Evolutionary conservation across 2,113 vertebrate genomes (phyloP), one percentile per base, ranked within the genome.

Genomic region (Vulpes ferrilata): DNA sequence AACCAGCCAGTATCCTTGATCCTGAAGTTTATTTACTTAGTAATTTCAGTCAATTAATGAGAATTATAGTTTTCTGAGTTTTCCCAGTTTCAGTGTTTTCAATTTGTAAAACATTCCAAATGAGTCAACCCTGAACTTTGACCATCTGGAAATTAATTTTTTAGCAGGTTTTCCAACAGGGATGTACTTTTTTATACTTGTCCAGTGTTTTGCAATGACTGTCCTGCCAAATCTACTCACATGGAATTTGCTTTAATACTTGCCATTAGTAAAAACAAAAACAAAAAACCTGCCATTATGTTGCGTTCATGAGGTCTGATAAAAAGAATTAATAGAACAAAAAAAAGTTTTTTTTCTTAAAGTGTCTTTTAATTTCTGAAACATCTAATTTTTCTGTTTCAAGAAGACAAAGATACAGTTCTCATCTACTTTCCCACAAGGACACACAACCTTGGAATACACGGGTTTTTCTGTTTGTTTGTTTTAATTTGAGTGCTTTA

Each of bases 131-230:
- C 84, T 92, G 59, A 96, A 89, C 65, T 93, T 84, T 93, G 85
- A 73, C 65, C 92, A 93, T 94, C 80, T 96, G 76, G 87, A 97
- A 97, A 95, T 93, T 74, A 91, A 65, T 62, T 65, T 93, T 96
- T 96, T 57, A 94, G 60, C 53, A 90, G 62, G 60, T 90, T 96
- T 90, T 94, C 91, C 64, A 95, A 87, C 32, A 12, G 8, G 81
- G 35, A 13, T 88, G 6, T 92, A 88, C 86, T 88, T 94, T 48
- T 92, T 96, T 64, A 67, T 84, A 87, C 13, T 95, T 84, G 51
- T 79, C 85, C 90, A 51, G 16, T 82, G 57, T 79, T 96, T 96
- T 57, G 35, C 60, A 43, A 35, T 25, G 17, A 87, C 57, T 65
- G 15, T 59, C 55, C 2, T 80, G 62, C 67, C 89, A 95, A 90